Base-by-base conservation (phyloP, 2,888 invertebrate genomes). In the Blera fallax region DNA sequence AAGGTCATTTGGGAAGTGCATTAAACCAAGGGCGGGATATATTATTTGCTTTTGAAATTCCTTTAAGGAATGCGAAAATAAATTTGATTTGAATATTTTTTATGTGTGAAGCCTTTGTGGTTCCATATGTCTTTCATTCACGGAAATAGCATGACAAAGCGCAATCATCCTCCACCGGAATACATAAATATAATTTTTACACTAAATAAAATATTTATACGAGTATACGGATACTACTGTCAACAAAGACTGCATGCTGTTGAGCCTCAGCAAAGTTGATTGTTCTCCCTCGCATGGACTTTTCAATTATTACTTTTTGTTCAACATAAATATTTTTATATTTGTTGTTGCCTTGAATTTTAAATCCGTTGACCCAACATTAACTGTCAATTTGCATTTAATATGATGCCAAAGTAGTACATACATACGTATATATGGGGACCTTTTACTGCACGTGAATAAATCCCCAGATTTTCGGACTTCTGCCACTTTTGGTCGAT, bases 401-500 rank as follows among this genome's bases (percentile, higher is more conserved):
- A 48, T 69, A 50, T 45, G 54, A 24, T 14, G 40, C 29, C 24
- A 24, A 24, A 24, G 24, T 24, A 4, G 43, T 60, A n/a, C n/a
- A n/a, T n/a, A n/a, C n/a, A n/a, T n/a, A n/a, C 27, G 11, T 34
- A 62, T 67, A 43, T 65, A 65, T 72, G 43, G 58, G 43, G 43
- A 40, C 24, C 43, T 60, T 73, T 83, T 78, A 73, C 60, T 45
- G 72, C 45, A n/a, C 43, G 29, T 73, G 37, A 83, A 83, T 83
- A 78, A 83, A 83, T 83, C 78, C 67, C n/a, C 21, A 72, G 73
- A 50, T 73, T 73, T 62, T 73, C 62, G 54, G 52, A 67, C 52
- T 73, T 67, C 60, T 60, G 65, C 48, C 72, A 82, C 72, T 78
- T 67, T 40, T 52, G 37, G 77, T 77, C 52, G 64, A 48, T 62